Percentiles rank a stretch among this genome's conserved stretches.
Conservation (phyloP, 2,888 invertebrate genomes). For the Pasiphila rectangulata region DNA sequence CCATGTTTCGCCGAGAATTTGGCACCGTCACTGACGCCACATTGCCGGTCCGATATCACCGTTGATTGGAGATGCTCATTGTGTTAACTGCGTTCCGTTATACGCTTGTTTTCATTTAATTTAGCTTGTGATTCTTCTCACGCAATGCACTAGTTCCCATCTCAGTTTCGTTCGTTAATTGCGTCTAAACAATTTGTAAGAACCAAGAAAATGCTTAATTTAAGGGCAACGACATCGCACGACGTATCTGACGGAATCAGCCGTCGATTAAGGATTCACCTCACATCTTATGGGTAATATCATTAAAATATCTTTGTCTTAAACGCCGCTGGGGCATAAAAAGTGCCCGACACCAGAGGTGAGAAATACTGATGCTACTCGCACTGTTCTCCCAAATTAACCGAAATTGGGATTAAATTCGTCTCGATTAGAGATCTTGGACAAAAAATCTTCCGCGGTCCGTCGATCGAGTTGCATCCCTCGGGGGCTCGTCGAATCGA, state of each 20-base stretch:
- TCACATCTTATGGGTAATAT: conserved; percentile 75
- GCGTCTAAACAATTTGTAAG: conserved; percentile 69
- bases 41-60: conserved; percentile 48
- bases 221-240: conserved; percentile 74
- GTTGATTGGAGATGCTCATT: conserved; percentile 68
- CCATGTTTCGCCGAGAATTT: conserved; percentile 19
- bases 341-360: conserved; percentile 71
- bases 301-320: conserved; percentile 80
- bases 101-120: conserved; percentile 70
- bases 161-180: conserved; percentile 68
- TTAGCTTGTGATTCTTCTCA: conserved; percentile 76
- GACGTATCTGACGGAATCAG: conserved; percentile 58
- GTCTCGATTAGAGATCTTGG: conserved; percentile 45
- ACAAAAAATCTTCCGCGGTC: conserved; percentile 38
- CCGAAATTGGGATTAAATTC: conserved; percentile 55
- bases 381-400: conserved; percentile 57
- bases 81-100: conserved; percentile 56
- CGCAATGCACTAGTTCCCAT: conserved; percentile 74
- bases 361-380: conserved; percentile 69
- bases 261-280: conserved; percentile 75
- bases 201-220: conserved; percentile 66
- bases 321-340: conserved; percentile 71
- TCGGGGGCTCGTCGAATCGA: conserved; percentile 53
- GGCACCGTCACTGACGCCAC: conserved; percentile 26
- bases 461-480: conserved; percentile 42